These are phyloP conservation scores for Trematomus bernacchii DNA, from an alignment of 2,797 vertebrate genomes.

Conservation along the genomic window DNA sequence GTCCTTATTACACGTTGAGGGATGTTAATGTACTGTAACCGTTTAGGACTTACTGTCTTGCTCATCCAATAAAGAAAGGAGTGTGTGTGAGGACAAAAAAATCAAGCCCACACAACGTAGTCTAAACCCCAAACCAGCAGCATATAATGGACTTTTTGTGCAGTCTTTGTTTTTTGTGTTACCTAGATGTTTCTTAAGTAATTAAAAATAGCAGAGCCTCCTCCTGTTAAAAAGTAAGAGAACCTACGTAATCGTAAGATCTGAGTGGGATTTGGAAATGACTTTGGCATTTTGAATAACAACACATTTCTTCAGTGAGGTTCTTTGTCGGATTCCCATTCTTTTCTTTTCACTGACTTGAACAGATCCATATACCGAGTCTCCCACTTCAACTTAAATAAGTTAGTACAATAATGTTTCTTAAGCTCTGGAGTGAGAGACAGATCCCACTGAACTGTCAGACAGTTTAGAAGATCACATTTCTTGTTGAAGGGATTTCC, in stretches of 20 bases:
- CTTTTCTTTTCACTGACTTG: not conserved
- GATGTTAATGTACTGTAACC: not conserved
- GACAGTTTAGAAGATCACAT: slow-evolving; percentile 23
- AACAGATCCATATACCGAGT: slow-evolving; percentile 11
- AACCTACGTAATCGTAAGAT: not conserved
- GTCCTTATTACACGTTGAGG: not conserved
- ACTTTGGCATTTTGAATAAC: slow-evolving; percentile 1
- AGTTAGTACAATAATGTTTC: slow-evolving; percentile 6
- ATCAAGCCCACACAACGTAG: not conserved
- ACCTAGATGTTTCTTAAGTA: not conserved
- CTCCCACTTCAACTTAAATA: not conserved
- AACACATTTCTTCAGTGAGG: slow-evolving; percentile 4
- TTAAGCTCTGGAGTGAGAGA: slow-evolving; percentile 8
- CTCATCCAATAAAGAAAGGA: not conserved
- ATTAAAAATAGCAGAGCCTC: not conserved
- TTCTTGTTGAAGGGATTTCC: slow-evolving; percentile 27
- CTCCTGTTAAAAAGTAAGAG: not conserved
- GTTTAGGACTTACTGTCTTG: not conserved
- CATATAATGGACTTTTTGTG: not conserved
- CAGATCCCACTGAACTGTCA: slow-evolving; percentile 1
- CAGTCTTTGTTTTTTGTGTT: not conserved
- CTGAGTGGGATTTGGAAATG: slow-evolving; percentile 15
- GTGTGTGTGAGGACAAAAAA: not conserved
- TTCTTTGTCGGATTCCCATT: not conserved
- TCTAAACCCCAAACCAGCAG: slow-evolving; percentile 1